Base-by-base conservation (phyloP, 2,888 invertebrate genomes). In the Acanthopleura granulata region DNA sequence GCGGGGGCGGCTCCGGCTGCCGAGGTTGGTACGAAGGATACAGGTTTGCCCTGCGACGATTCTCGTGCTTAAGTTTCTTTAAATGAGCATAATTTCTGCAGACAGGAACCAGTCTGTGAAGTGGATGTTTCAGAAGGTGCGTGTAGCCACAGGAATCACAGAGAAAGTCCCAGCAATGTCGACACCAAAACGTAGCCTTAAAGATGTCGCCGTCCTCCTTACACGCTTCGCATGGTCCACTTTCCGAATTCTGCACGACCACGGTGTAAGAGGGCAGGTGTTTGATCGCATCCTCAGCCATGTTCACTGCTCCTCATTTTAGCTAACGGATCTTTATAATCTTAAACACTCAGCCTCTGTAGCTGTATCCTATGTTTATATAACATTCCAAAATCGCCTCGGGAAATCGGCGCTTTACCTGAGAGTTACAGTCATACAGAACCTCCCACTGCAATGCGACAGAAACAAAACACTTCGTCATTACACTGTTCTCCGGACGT, bases 111-210 rank as follows among this genome's bases (percentile, higher is more conserved):
- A 66, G 14, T 27, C 12, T 22, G 25, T 66, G 66, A 22, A 1
- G 27, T 27, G 66, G 66, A 27, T 27, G 25, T 15, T 27, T 22
- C 16, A 66, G 16, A 6, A 66, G 66, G 14, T 66, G 66, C 1
- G 66, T 27, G 25, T 66, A 66, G 16, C 66, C 66, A 66, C 66
- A 66, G 27, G 25, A 27, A 16, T 66, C 66, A 66, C 66, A 66
- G 6, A 66, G 29, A 66, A 66, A 66, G 25, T 66, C 66, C 66
- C 66, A 66, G 29, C 66, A 66, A 27, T 66, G 66, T 66, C 29
- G 22, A 14, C 66, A 66, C 66, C 66, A 66, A 27, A 66, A 66
- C 14, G 66, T 27, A 16, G 66, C 66, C 66, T 25, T 66, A 6
- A 22, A 22, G 22, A 25, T 66, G 22, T 66, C 29, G 15, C 66